phyloP scores from a whole-genome alignment of 2,888 invertebrate genomes.

The Lycia hirtaria region DNA sequence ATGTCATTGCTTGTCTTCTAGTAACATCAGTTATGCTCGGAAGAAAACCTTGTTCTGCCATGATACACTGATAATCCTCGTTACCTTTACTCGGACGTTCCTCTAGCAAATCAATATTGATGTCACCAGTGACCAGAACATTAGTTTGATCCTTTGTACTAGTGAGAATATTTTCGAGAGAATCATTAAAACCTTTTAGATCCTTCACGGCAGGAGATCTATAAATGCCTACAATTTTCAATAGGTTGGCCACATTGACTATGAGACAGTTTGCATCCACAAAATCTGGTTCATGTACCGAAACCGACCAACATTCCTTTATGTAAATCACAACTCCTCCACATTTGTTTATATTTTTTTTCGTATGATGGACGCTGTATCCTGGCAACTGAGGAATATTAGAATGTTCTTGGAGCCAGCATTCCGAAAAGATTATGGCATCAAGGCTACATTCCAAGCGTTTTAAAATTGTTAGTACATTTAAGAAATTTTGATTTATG shows the following conservation, averaged over 20 bases:
- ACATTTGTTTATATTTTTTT: not conserved
- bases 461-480: not conserved
- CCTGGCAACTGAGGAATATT: not conserved
- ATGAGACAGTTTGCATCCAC: slow-evolving; percentile 5
- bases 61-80: not conserved
- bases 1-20: not conserved
- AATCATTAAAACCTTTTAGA: not conserved
- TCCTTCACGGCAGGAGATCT: not conserved
- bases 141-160: too few species aligned
- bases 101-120: slow-evolving; percentile 4
- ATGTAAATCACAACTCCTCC: not conserved
- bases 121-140: not conserved
- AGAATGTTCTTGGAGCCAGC: not conserved
- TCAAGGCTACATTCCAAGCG: not conserved
- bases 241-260: not conserved
- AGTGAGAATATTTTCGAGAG: not conserved
- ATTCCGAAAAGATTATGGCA: not conserved
- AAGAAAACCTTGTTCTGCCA: not conserved
- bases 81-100: not conserved
- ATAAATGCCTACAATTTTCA: slow-evolving; percentile 4
- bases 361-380: not conserved
- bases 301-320: not conserved
- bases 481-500: not conserved
- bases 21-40: not conserved
- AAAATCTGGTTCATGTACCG: not conserved